Evolutionary conservation across 2,113 vertebrate genomes (phyloP), one percentile per base, ranked within the genome.

Genomic region (Puntigrus tetrazona): DNA sequence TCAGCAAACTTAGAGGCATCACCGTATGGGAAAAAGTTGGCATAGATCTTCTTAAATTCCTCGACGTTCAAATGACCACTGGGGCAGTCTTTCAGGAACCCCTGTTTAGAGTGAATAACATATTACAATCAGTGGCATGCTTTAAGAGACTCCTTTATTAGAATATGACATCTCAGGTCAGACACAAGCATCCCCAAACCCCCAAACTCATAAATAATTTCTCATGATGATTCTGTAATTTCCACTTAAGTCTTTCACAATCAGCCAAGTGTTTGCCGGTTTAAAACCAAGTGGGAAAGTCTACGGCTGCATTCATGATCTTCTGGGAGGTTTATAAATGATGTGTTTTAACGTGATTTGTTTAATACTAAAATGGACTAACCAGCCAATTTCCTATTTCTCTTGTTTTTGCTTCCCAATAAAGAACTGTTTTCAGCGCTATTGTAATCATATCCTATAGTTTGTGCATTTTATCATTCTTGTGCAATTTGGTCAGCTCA

Each of bases 21-120:
- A 0, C 98, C 98, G 0, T 99, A 99, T 0, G 98, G 98, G 90
- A 99, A 99, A 95, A 99, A 99, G 90, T 99, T 99, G 92, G 97
- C 98, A 0, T 99, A 99, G 93, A 99, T 99, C 92, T 99, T 99
- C 93, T 99, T 99, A 94, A 99, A 99, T 93, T 99, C 98, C 36
- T 99, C 98, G 84, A 99, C 97, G 3, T 98, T 96, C 88, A 99
- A 96, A 89, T 97, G 98, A 29, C 98, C 98, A 0, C 96, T 98
- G 86, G 98, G 98, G 87, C 98, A 99, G 89, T 99, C 98, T 94
- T 99, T 99, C 85, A 99, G 95, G 92, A 99, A 99, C 13, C 98
- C 98, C 88, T 99, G 84, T 25, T 20, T 36, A 65, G 41, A 59
- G 78, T 7, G 57, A 18, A 80, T 59, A 77, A 84, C 36, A 80